Conservation (phyloP, 2,797 vertebrate species). For the Ateles fusciceps region DNA sequence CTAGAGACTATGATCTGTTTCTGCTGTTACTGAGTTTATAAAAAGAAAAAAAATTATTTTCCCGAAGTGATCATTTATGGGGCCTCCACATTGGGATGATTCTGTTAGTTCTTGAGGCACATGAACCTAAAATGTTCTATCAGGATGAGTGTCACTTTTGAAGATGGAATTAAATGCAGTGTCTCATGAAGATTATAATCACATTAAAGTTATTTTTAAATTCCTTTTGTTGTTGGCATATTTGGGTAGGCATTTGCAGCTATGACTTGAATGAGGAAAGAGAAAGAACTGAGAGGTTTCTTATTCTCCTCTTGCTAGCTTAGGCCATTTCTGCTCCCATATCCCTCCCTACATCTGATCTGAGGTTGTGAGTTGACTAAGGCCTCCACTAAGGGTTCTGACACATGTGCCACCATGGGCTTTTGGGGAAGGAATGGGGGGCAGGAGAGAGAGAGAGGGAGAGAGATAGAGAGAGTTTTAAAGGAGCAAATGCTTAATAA, state of each 20-base stretch:
- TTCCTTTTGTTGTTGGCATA: not conserved
- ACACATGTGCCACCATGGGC: not conserved
- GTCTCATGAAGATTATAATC: not conserved
- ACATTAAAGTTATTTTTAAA: constrained; percentile 27
- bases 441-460: not conserved
- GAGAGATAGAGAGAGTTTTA: not conserved
- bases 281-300: not conserved
- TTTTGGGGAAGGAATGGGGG: not conserved
- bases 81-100: not conserved
- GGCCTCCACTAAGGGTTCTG: not conserved
- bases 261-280: not conserved
- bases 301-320: not conserved
- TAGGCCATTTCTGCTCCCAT: not conserved
- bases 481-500: not conserved
- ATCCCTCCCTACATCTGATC: not conserved
- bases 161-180: not conserved
- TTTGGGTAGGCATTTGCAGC: not conserved
- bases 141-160: constrained; percentile 17
- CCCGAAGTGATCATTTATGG: constrained; percentile 57
- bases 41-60: constrained; percentile 48
- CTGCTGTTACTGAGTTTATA: constrained; percentile 55
- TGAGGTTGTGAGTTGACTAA: not conserved
- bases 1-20: constrained; percentile 58
- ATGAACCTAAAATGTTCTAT: constrained; percentile 10
- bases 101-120: not conserved